phyloP scores from a whole-genome alignment of 2,113 vertebrate species.

The Crotalus helleri region DNA sequence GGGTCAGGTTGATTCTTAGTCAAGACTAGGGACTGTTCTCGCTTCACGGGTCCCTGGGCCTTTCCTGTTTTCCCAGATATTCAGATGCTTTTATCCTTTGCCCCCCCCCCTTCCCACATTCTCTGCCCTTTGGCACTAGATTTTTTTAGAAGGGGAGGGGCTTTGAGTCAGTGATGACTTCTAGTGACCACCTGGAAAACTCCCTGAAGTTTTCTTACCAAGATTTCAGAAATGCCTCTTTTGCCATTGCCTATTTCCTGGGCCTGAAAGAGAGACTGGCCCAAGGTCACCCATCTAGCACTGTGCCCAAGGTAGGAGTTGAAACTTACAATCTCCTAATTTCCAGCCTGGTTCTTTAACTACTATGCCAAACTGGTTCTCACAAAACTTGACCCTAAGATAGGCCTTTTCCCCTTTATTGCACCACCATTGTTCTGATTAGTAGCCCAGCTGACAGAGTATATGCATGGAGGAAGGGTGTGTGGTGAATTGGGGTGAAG shows the following conservation, averaged over 20 bases:
- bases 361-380: neutral
- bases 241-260: neutral
- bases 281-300: neutral
- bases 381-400: neutral
- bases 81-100: neutral
- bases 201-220: neutral
- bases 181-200: neutral
- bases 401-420: neutral
- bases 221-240: neutral
- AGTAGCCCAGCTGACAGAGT: neutral
- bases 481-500: neutral
- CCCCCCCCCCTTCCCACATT: neutral
- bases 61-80: neutral
- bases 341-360: neutral
- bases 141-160: neutral
- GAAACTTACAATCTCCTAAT: neutral
- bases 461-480: neutral
- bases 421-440: neutral
- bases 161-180: neutral
- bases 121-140: neutral
- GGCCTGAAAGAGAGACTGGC: neutral
- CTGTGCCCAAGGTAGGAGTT: neutral
- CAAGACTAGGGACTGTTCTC: neutral
- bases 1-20: neutral
- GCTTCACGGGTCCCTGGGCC: neutral